Base-by-base conservation (phyloP, 2,888 invertebrate genomes). In the Augiades crinisus region DNA sequence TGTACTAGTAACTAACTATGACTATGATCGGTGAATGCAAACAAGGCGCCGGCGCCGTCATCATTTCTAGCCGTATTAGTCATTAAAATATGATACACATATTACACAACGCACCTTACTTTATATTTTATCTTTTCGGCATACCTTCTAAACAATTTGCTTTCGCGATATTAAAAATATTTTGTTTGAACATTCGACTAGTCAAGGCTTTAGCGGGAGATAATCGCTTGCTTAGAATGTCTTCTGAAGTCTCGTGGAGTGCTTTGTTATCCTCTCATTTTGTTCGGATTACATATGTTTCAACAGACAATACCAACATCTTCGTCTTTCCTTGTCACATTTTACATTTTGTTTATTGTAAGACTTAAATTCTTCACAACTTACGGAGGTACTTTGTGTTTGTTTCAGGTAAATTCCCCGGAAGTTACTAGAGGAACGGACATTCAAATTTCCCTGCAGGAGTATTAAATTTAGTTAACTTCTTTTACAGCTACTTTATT, bases 221-320 rank as follows among this genome's bases (percentile, higher is more conserved):
- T 41, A 41, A 41, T 41, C 27, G 10, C 27, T 41, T 16, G 24
- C 16, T 24, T 27, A 41, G 10, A 27, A n/a, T 27, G n/a, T 41
- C 14, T 14, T 17, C 5, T 36, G 14, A 14, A 40, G 12, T 10
- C 22, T 13, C 27, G 10, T 2, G 10, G 10, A 27, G 10, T 27
- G n/a, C 27, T 27, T 27, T 27, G 27, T 41, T 16, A 41, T 27
- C 8, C 27, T n/a, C 16, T 41, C 27, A 41, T 41, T 27, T 41
- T 27, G 8, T 27, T 24, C 40, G 27, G 27, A 41, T 41, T 41
- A 41, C 24, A 41, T n/a, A 41, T 5, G 19, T 2, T 27, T n/a
- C n/a, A n/a, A n/a, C n/a, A n/a, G n/a, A 27, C 10, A 27, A 10
- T 27, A n/a, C 22, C 22, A n/a, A n/a, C n/a, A n/a, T n/a, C n/a